These are phyloP conservation scores for Amiota mariae DNA, from an alignment of 2,888 invertebrate genomes.

Conservation along the genomic window DNA sequence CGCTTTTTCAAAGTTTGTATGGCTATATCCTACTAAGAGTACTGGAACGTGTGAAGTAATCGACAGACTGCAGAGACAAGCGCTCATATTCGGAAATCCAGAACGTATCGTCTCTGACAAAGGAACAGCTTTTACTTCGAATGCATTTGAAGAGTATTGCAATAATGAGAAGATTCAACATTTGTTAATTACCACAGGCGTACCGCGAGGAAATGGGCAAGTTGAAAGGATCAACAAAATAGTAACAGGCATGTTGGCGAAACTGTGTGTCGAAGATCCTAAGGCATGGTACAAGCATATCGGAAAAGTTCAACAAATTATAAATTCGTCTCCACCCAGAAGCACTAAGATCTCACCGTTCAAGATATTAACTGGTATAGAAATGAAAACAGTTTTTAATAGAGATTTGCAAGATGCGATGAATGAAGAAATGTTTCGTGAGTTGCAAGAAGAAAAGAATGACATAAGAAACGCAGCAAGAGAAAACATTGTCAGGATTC, in stretches of 20 bases:
- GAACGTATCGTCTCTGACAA: not conserved
- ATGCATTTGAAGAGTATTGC: not conserved
- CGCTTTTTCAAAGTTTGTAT: not conserved
- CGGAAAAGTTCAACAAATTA: conserved; percentile 32
- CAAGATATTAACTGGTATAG: not conserved
- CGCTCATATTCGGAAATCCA: not conserved
- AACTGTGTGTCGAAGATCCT: not conserved
- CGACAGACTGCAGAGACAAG: not conserved
- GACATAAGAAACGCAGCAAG: not conserved
- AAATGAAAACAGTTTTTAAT: not conserved
- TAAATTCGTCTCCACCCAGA: not conserved
- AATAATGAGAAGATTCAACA: not conserved
- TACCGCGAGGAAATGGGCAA: not conserved
- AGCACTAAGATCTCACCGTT: not conserved
- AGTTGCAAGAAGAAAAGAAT: not conserved
- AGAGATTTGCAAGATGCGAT: not conserved
- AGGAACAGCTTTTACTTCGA: too few species aligned
- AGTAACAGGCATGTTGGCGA: not conserved
- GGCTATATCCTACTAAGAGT: conserved; percentile 1
- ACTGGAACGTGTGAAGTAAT: not conserved
- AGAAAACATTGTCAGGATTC: not conserved
- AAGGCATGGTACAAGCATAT: conserved; percentile 49
- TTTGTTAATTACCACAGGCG: not conserved
- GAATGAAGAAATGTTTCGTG: not conserved
- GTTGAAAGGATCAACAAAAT: not conserved